Percentiles rank a stretch among this genome's conserved stretches.
Conservation (phyloP, 2,797 vertebrate genomes). For the Phoeniculus purpureus region DNA sequence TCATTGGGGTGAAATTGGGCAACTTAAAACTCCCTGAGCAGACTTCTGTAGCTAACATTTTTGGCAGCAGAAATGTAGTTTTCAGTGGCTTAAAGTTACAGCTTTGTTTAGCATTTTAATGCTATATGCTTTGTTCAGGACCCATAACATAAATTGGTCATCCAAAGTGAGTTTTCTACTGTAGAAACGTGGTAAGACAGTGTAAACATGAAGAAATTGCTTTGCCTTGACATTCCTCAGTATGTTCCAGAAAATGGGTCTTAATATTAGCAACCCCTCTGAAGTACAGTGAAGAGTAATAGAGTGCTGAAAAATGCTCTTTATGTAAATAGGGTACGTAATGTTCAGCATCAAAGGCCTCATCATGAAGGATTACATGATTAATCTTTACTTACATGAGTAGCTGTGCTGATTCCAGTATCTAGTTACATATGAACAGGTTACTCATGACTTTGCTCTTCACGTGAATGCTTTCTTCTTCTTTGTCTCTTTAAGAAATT, state of each 20-base stretch:
- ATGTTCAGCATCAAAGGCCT: background rate
- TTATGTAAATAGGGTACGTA: background rate
- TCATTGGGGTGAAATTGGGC: background rate
- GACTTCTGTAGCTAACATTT: background rate
- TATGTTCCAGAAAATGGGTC: background rate
- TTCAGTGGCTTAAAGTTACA: background rate
- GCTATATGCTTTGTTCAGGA: background rate
- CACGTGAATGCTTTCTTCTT: background rate
- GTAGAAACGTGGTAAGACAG: background rate
- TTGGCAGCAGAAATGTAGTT: background rate
- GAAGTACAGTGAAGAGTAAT: conserved; percentile 13
- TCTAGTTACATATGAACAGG: background rate
- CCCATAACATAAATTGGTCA: background rate
- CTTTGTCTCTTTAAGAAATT: conserved; percentile 57
- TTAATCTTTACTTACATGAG: conserved; percentile 1
- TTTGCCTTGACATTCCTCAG: background rate
- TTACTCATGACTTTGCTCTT: background rate
- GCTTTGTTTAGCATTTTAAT: background rate
- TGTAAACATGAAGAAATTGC: background rate
- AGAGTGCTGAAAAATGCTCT: conserved; percentile 15
- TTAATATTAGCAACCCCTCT: background rate
- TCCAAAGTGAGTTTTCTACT: background rate
- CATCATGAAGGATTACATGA: background rate
- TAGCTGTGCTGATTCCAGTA: background rate
- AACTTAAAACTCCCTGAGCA: background rate